Percentiles rank a stretch among this genome's conserved stretches.
phyloP scores from a whole-genome alignment of 2,888 invertebrate species.

The Drosophila acutilabella region DNA sequence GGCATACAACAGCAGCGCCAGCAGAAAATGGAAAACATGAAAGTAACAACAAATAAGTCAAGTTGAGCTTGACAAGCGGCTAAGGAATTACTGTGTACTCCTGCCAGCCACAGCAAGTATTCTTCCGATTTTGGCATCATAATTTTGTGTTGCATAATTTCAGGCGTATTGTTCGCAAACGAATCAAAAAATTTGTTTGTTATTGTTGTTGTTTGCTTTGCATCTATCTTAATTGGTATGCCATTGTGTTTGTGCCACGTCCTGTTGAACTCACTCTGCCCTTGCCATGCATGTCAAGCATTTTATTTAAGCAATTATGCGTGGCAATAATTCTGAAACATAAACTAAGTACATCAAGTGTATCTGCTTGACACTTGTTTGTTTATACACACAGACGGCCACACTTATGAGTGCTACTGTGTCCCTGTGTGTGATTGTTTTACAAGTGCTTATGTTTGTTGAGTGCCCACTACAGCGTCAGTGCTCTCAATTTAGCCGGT shows the following conservation, averaged over 20 bases:
- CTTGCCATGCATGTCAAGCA: conserved; percentile 28
- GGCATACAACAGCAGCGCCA: conserved; percentile 24
- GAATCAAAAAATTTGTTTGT: conserved; percentile 18
- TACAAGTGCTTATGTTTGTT: conserved; percentile 34
- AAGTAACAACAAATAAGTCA: conserved; percentile 40
- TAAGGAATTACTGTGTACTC: conserved; percentile 19
- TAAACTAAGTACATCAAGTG: conserved; percentile 14
- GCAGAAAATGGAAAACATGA: conserved; percentile 4
- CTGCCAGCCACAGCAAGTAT: conserved; percentile 26
- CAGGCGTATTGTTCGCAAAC: conserved; percentile 26
- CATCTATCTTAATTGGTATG: conserved; percentile 27
- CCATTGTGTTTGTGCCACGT: conserved; percentile 18
- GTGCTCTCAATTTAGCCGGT: conserved; percentile 12
- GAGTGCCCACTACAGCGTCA: conserved; percentile 13
- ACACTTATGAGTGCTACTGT: background rate
- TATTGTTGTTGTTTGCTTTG: conserved; percentile 22
- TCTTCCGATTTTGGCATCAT: conserved; percentile 35
- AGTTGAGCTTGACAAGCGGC: conserved; percentile 47
- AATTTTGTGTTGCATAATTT: conserved; percentile 54
- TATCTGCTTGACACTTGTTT: conserved; percentile 1
- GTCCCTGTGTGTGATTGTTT: conserved; percentile 29
- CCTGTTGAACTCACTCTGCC: conserved; percentile 29
- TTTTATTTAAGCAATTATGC: conserved; percentile 66
- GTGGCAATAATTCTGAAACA: conserved; percentile 36
- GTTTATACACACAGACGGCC: conserved; percentile 3